Evolutionary conservation across 92 coral and sea anemone species (phyloP), one percentile per base, ranked within the genome.

Genomic region (Porites cylindrica): DNA sequence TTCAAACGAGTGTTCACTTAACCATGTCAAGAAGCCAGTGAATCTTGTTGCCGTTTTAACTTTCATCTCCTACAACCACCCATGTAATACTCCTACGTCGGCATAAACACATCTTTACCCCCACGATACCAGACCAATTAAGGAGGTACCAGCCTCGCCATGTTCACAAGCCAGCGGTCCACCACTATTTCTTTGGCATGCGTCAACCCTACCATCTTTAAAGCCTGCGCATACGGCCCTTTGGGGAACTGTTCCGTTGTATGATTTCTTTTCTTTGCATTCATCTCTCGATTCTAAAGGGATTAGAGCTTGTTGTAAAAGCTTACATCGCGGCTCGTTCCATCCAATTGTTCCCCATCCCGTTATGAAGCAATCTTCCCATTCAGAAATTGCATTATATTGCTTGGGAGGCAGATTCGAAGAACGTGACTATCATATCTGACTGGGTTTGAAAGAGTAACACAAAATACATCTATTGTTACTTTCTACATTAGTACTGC

Each of bases 331-430:
- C 24, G 91, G 52, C 13, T 90, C 83, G 64, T 84, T 62, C 94
- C 92, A 91, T 13, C 94, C 94, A 17, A 69, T 75, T 52, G 90
- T 71, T 14, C 93, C 93, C 95, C 95, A 92, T 23, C 95, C 95
- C 14, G 93, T 89, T 43, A 92, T 86, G 73, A 69, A 89, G 70
- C 95, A 92, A 53, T 77, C 32, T 86, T 89, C 8, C 95, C 91
- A 23, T 90, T 82, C 1, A 78, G 70, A 2, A 82, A 75, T 14
- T 1, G 29, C 47, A 74, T 8, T 59, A 19, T 52, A 12, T 21
- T 51, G 24, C 66, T 69, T 74, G 95, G 82, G 60, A 92, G 77
- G 76, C 95, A 92, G 67, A 92, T 85, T 53, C 91, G 95, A 12
- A 47, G 85, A 76, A 92, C 85, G 66, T 76, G 81, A 10, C 58